Evolutionary conservation across 2,113 vertebrate species (phyloP).

Genomic region (Synodontis membranacea): DNA sequence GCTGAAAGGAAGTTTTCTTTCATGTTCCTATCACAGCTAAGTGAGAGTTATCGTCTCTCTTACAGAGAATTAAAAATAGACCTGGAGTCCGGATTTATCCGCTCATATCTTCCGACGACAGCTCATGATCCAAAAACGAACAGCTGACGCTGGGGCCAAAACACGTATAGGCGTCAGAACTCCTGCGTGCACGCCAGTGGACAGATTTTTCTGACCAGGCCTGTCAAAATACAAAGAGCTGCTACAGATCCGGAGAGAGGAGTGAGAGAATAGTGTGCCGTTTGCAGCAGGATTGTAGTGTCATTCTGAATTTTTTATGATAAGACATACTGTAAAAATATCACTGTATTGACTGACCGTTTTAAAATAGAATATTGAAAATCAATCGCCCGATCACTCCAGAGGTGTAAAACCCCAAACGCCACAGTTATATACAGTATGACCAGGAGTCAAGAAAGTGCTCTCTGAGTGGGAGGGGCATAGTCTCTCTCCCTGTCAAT

Average conservation of each 20-base stretch:
- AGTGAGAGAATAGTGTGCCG: not conserved
- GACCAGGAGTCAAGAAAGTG: not conserved
- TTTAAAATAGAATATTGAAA: not conserved
- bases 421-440: not conserved
- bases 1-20: not conserved
- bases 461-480: not conserved
- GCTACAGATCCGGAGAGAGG: not conserved
- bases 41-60: conserved; percentile 3
- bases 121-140: conserved; percentile 69
- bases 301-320: not conserved
- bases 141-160: conserved; percentile 62
- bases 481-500: not conserved
- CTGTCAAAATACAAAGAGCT: not conserved
- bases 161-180: conserved; percentile 51
- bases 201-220: conserved; percentile 11
- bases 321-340: not conserved
- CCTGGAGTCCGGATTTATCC: conserved; percentile 47
- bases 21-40: not conserved
- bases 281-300: not conserved
- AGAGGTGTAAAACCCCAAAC: not conserved
- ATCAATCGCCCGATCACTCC: not conserved
- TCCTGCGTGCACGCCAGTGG: conserved; percentile 53
- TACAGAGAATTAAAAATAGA: conserved; percentile 58
- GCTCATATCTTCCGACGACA: conserved; percentile 58
- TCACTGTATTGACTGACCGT: not conserved